Base-by-base conservation (phyloP, 2,797 vertebrate genomes). In the Anniella stebbinsi region DNA sequence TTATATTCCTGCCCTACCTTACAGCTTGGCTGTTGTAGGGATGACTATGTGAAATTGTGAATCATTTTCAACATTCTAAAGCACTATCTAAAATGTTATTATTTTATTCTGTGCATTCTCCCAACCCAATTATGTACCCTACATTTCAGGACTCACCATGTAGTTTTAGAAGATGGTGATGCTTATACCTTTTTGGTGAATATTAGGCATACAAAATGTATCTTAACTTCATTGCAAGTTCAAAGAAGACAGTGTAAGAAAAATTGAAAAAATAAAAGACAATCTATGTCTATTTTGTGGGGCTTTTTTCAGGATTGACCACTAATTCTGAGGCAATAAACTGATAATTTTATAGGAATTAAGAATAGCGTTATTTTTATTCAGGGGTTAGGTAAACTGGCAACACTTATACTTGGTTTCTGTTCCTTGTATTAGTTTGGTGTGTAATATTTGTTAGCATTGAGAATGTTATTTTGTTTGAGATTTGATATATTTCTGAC, bases 391-490 rank as follows among this genome's bases (percentile, higher is more conserved):
- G 11, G 13, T 69, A 80, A 80, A 80, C 51, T 86, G 57, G 41
- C 66, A 72, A 60, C 67, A 57, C 25, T 30, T 57, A 1, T 80
- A 45, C 0, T 9, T 17, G 0, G 12, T 93, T 95, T 93, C 89
- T 8, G 25, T 86, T 28, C 11, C 86, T 84, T 60, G 60, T 57
- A 80, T 80, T 82, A 80, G n/a, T 76, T 33, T 11, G 33, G 17
- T 45, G 41, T n/a, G n/a, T 41, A 73, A 66, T 25, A 76, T 2
- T 89, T 78, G 45, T 60, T 81, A 66, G 41, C 60, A 66, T 75
- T 81, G 25, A 76, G 41, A 38, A n/a, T 25, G 12, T 23, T 36
- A 33, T 57, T 69, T 84, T 70, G 28, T 76, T 57, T 45, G 60
- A 69, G 13, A 36, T 33, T 73, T 76, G 28, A 86, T 28, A 73